Conservation (phyloP, 2,888 invertebrate species). For the Chymomyza procnemis region DNA sequence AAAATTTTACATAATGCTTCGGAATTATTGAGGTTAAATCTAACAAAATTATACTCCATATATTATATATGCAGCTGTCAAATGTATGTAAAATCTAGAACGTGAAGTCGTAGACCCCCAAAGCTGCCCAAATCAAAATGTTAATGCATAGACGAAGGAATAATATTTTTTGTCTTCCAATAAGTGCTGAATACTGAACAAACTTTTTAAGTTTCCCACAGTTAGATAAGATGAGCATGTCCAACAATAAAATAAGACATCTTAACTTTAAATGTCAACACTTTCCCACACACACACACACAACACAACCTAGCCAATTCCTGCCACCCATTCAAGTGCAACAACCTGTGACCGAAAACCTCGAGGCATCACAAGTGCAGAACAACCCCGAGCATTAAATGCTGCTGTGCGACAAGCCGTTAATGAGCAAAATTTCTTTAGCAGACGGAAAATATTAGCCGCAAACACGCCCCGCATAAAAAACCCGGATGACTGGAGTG, state of each 20-base stretch:
- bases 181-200: too few relatives aligned
- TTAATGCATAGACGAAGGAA: too few relatives aligned
- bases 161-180: too few relatives aligned
- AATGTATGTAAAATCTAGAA: too few relatives aligned
- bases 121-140: too few relatives aligned
- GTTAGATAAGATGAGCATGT: not conserved
- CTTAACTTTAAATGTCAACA: not conserved
- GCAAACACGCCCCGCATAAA: conserved; percentile 74
- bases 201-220: too few relatives aligned
- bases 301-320: not conserved
- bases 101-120: too few relatives aligned
- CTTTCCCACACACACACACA: not conserved
- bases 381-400: not conserved
- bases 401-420: conserved; percentile 51
- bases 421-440: conserved; percentile 63
- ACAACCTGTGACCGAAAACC: not conserved
- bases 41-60: too few relatives aligned
- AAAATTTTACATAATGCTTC: too few relatives aligned
- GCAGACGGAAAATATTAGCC: conserved; percentile 75
- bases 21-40: too few relatives aligned
- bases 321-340: not conserved
- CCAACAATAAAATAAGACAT: not conserved
- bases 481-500: conserved; percentile 15
- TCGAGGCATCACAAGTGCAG: not conserved
- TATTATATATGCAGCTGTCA: too few relatives aligned